phyloP scores from a whole-genome alignment of 2,113 vertebrate species.

The Anhinga rufa region DNA sequence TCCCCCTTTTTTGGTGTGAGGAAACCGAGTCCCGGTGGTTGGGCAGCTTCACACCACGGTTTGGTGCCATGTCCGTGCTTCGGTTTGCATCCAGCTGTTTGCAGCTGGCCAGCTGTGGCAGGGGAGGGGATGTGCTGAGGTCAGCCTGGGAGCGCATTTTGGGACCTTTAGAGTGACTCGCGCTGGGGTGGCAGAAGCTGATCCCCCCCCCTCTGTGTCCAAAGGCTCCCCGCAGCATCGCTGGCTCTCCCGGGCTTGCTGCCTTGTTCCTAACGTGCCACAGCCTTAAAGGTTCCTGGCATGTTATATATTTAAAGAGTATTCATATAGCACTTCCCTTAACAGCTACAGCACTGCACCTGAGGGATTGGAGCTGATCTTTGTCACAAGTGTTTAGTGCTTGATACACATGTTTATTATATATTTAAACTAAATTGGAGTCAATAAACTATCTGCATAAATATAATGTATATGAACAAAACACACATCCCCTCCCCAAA shows the following conservation, averaged over 20 bases:
- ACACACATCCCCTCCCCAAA: constrained; percentile 17
- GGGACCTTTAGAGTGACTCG: not conserved
- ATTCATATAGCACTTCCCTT: not conserved
- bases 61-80: accelerated
- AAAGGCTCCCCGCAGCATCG: not conserved
- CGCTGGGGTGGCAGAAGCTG: not conserved
- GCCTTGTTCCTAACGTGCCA: not conserved
- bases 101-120: not conserved
- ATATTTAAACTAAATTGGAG: constrained; percentile 46
- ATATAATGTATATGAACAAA: constrained; percentile 34
- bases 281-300: not conserved
- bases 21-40: accelerated
- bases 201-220: not conserved
- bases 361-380: constrained; percentile 11
- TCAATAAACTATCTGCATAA: constrained; percentile 61
- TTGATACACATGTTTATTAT: constrained; percentile 42
- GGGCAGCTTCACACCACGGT: accelerated
- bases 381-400: constrained; percentile 37
- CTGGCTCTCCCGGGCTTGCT: not conserved
- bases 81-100: not conserved
- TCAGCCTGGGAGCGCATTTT: not conserved
- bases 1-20: accelerated
- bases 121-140: not conserved
- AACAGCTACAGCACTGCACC: not conserved
- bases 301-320: not conserved